phyloP scores from a whole-genome alignment of 2,888 invertebrate species.

The Polymixis flavicincta region DNA sequence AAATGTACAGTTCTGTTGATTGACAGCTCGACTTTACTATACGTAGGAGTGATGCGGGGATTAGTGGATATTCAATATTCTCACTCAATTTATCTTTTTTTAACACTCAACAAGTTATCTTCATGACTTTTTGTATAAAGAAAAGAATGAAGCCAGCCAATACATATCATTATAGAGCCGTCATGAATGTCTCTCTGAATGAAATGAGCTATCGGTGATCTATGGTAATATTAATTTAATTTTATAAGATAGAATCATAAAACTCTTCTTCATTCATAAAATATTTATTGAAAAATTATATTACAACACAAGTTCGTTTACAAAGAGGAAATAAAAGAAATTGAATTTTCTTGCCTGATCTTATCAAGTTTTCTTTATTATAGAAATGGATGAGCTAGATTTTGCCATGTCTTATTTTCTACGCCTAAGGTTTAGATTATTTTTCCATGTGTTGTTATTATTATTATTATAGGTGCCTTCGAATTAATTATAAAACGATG shows the following conservation, averaged over 20 bases:
- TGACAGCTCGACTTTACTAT: conserved; percentile 72
- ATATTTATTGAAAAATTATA: conserved; percentile 6
- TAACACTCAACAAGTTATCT: conserved; percentile 11
- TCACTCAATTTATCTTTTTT: conserved; percentile 38
- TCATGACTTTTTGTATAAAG: neutral
- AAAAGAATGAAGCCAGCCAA: conserved; percentile 11
- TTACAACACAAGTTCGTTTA: neutral
- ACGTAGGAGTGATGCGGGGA: conserved; percentile 67
- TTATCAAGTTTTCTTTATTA: conserved; percentile 4
- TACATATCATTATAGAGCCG: conserved; percentile 4
- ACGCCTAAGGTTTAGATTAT: conserved; percentile 4
- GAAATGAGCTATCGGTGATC: conserved; percentile 14
- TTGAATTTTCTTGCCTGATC: neutral
- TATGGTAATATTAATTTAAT: conserved; percentile 26
- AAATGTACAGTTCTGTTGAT: conserved; percentile 76
- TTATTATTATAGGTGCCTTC: conserved; percentile 35
- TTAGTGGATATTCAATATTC: conserved; percentile 48
- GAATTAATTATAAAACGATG: conserved; percentile 73
- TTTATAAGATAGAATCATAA: conserved; percentile 1
- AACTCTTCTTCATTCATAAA: conserved; percentile 36
- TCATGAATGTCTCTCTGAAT: conserved; percentile 20
- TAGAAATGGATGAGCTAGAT: neutral
- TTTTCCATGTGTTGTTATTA: conserved; percentile 41
- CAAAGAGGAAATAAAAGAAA: neutral
- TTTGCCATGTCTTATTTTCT: neutral